Conservation (phyloP, 2,797 vertebrate species). For the Centroberyx gerrardi region DNA sequence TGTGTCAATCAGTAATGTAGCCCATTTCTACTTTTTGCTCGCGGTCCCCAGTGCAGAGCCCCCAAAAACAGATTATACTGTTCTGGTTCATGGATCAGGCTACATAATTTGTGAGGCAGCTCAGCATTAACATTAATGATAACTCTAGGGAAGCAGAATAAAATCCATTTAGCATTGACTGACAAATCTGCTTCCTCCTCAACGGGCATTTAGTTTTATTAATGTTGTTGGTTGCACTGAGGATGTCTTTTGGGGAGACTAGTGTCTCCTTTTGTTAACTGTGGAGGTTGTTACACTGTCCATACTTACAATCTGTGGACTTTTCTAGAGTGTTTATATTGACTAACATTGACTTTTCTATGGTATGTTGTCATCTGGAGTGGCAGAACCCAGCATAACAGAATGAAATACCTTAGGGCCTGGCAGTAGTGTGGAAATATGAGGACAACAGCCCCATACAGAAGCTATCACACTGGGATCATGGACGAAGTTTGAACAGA, state of each 20-base stretch:
- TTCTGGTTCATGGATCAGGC: conserved; percentile 66
- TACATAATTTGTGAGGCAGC: conserved; percentile 74
- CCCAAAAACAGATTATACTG: conserved; percentile 62
- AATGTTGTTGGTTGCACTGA: conserved; percentile 60
- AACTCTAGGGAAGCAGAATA: conserved; percentile 69
- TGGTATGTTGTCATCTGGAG: not conserved
- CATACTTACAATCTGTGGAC: conserved; percentile 58
- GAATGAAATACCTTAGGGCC: conserved; percentile 50
- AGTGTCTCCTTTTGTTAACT: conserved; percentile 57
- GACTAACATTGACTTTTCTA: not conserved
- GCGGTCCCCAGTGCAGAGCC: conserved; percentile 28
- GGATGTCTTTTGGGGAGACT: conserved; percentile 52
- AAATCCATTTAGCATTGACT: conserved; percentile 76
- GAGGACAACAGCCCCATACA: conserved; percentile 54
- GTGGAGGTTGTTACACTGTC: conserved; percentile 60
- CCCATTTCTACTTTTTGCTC: conserved; percentile 55
- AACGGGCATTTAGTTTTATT: conserved; percentile 69
- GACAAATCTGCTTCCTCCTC: conserved; percentile 72
- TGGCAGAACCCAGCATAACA: conserved; percentile 36
- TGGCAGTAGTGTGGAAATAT: conserved; percentile 24
- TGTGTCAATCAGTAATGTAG: conserved; percentile 62
- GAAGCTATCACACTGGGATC: conserved; percentile 59
- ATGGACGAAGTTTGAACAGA: conserved; percentile 61
- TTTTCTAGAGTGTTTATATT: conserved; percentile 37
- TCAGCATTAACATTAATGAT: conserved; percentile 75